Conservation (phyloP, 2,888 invertebrate species). For the Zeuzera pyrina region DNA sequence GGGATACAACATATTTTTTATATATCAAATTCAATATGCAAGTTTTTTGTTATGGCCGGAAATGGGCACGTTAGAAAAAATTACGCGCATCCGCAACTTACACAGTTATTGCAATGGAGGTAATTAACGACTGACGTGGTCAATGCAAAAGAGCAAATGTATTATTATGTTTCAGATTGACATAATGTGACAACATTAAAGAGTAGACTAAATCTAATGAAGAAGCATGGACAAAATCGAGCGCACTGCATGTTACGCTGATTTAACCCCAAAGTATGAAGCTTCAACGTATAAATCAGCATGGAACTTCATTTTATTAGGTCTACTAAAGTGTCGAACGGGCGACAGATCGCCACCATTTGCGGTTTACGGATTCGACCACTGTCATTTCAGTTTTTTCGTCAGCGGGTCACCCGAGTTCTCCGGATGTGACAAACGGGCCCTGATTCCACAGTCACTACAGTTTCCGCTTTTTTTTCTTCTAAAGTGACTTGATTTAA, state of each 20-base stretch:
- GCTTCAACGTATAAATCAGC: neutral
- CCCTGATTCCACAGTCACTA: constrained; percentile 23
- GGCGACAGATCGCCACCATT: constrained; percentile 31
- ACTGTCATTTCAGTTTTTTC: constrained; percentile 26
- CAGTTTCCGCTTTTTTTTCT: constrained; percentile 29
- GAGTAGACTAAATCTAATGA: constrained; percentile 24
- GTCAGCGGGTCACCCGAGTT: constrained; percentile 16
- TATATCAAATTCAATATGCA: constrained; percentile 49
- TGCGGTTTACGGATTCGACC: constrained; percentile 48
- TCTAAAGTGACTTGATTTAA: constrained; percentile 44
- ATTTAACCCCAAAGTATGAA: constrained; percentile 2
- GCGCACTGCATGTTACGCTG: constrained; percentile 8
- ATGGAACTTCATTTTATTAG: neutral
- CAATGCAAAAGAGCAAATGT: constrained; percentile 44
- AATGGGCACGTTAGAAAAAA: constrained; percentile 65
- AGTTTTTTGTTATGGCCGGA: constrained; percentile 48
- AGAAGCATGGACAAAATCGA: constrained; percentile 20
- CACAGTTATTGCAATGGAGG: constrained; percentile 50
- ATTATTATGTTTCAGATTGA: constrained; percentile 18
- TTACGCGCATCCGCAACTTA: constrained; percentile 61
- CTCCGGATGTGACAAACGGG: constrained; percentile 49
- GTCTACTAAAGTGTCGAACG: constrained; percentile 21
- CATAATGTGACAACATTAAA: constrained; percentile 36
- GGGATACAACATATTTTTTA: constrained; percentile 47
- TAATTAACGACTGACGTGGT: too few relatives aligned